Evolutionary conservation across 1,140 invertebrate genomes (phyloP), one percentile per base, ranked within the genome.

Genomic region (Calephelis nemesis): DNA sequence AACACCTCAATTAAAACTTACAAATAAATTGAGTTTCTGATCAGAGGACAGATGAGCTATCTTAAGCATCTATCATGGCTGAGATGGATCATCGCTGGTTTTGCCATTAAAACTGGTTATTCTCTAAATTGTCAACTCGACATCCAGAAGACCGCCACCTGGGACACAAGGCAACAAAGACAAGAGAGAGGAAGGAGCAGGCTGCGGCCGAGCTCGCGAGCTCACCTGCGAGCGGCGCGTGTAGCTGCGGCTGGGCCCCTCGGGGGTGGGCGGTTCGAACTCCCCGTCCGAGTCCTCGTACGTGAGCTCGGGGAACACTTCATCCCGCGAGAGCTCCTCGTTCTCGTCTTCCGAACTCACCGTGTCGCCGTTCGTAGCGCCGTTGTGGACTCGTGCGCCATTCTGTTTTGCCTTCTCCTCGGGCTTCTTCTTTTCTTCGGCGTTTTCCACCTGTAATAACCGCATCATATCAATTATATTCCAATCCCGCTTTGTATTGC

Each of bases 201-300:
- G 40, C 10, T 6, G 4, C 3, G 50, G 5, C 39, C 0, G 10
- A 39, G 6, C 13, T 40, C 42, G 47, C 9, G 47, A n/a, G 67
- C 74, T 47, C 58, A 88, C 85, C 85, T 90, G 87, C 60, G 79
- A 82, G 40, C 87, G 69, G 50, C 85, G 70, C 0, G 87, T 90
- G 68, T 79, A 67, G 58, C 85, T 90, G 45, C 87, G 66, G 39
- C 78, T 81, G 54, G 79, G 79, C 71, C 74, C 75, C n/a, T 80
- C 83, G 1, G 81, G 78, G 4, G 76, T 79, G 47, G 76, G 76
- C 39, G 74, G 77, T 67, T 86, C 85, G 65, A 82, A 82, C 65
- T 90, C 87, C 1, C 67, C 75, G 65, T 90, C 88, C 0, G 84
- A 87, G 42, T 90, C 87, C 11, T 90, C 88, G 69, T 90, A 90